Evolutionary conservation across 2,888 invertebrate genomes (phyloP).

Genomic region (Beris morrisii): DNA sequence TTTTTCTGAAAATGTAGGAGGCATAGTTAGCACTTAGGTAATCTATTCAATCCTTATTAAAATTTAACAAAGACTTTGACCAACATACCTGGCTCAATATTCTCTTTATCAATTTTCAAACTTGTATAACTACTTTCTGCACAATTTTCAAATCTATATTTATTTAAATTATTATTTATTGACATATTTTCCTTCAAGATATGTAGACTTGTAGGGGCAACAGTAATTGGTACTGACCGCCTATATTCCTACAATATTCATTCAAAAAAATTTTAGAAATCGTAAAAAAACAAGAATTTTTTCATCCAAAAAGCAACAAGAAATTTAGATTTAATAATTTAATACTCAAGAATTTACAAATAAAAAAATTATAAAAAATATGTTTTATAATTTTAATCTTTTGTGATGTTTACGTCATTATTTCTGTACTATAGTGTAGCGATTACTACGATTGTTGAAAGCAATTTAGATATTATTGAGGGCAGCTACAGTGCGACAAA

Average conservation of each 20-base stretch:
- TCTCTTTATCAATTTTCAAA: constrained; percentile 4
- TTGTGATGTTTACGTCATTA: too few species aligned
- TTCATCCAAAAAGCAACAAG: neutral
- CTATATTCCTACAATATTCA: neutral
- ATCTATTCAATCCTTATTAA: neutral
- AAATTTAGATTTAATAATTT: constrained; percentile 11
- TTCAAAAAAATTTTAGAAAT: neutral
- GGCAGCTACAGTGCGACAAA: too few species aligned
- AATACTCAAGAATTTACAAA: too few species aligned
- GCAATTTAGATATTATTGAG: too few species aligned
- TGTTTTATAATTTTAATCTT: too few species aligned
- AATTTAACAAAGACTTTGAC: neutral
- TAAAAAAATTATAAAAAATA: too few species aligned
- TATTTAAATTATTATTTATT: neutral
- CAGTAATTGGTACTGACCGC: neutral
- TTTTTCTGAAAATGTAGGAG: neutral
- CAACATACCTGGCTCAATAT: neutral
- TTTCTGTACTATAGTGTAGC: too few species aligned
- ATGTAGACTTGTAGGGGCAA: neutral
- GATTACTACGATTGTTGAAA: too few species aligned
- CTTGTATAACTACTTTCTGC: neutral
- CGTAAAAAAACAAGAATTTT: neutral
- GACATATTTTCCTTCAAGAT: constrained; percentile 7
- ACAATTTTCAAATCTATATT: neutral
- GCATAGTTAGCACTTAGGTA: too few species aligned